Evolutionary conservation across 2,113 vertebrate genomes (phyloP).

Genomic region (Cavia porcellus): DNA sequence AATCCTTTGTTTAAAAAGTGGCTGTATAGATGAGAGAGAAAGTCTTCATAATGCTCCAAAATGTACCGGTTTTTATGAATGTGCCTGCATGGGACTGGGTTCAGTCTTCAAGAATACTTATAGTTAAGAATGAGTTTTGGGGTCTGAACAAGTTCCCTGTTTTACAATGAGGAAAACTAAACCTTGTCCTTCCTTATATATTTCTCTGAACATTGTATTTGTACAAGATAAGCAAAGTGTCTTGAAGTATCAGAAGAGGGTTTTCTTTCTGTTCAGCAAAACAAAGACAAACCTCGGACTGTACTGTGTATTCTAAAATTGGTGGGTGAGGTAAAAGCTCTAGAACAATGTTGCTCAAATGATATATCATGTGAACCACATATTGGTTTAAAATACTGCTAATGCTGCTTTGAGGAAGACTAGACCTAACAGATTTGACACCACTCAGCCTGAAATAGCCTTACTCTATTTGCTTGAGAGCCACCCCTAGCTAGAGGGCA

Average conservation of each 20-base stretch:
- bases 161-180: background rate
- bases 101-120: background rate
- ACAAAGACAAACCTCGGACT: background rate
- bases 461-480: background rate
- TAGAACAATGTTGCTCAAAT: background rate
- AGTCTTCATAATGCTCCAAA: background rate
- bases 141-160: background rate
- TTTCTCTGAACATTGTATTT: conserved; percentile 56
- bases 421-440: background rate
- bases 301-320: background rate
- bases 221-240: background rate
- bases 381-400: background rate
- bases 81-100: background rate
- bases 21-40: background rate
- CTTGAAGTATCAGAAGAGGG: background rate
- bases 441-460: background rate
- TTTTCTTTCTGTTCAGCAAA: conserved; percentile 44
- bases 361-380: background rate
- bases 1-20: background rate
- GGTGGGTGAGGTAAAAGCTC: background rate
- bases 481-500: background rate
- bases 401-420: background rate
- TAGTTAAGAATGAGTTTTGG: background rate
- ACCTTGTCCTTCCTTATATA: background rate
- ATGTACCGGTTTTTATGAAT: background rate